Evolutionary conservation across 1,140 invertebrate genomes (phyloP), one percentile per base, ranked within the genome.

Genomic region (Drosophila mojavensis): DNA sequence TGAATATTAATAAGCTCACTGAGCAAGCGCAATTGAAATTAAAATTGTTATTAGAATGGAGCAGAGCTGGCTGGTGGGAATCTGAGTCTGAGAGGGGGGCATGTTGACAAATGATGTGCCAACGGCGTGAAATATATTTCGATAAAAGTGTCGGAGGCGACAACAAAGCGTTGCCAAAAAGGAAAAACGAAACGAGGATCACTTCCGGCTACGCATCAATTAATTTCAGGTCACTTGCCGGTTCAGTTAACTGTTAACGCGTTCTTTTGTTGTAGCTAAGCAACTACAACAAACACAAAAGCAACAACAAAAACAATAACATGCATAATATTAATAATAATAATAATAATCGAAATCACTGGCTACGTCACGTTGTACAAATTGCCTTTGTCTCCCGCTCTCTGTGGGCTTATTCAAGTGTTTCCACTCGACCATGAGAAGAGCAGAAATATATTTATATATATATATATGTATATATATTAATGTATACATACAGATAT

Each of bases 1-100:
- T 85, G 82, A 85, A 86, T 85, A 82, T 85, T 85, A 85, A 85
- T 86, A 78, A 79, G 82, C 75, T 76, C 75, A 79, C 70, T 82
- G 82, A 86, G 79, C 82, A 85, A 78, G 79, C 76, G 75, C 79
- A 85, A 61, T 86, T 68, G 56, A 5, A 62, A 74, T 64, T 74
- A 53, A 43, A 86, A 54, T 86, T 71, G 56, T 11, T 53, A 74
- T 68, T 82, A 33, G 39, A n/a, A 26, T 36, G 39, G 39, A 20
- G 62, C 63, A n/a, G 26, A 36, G 20, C 28, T 13, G 41, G 11
- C 15, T 0, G 4, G 30, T 48, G 33, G 7, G 36, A 30, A 3
- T 4, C 0, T 5, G 28, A 30, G 28, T 30, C 20, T 24, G 20
- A 30, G 28, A 30, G 0, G 28, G 33, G 26, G 36, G 17, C 15